These are phyloP conservation scores for Saxicola maurus DNA, from an alignment of 2,797 vertebrate species.

Conservation along the genomic window DNA sequence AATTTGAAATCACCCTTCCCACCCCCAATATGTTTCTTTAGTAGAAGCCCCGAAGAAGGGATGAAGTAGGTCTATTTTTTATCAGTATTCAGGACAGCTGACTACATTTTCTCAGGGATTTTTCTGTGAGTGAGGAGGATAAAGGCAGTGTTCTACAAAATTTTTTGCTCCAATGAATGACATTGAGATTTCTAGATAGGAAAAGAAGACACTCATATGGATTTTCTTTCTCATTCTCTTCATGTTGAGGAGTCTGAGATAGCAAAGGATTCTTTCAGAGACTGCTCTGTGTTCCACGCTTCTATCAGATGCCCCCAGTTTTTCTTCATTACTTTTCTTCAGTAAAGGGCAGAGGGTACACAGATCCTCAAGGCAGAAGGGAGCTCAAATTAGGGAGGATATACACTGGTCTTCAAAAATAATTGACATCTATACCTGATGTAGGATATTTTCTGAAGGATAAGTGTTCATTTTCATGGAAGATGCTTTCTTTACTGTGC, in stretches of 20 bases:
- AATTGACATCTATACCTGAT: neutral
- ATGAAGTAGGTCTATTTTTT: neutral
- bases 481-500: neutral
- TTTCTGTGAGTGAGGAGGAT: neutral
- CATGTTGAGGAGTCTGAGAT: neutral
- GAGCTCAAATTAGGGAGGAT: neutral
- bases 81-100: neutral
- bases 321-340: neutral
- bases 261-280: neutral
- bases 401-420: neutral
- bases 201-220: neutral
- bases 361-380: neutral
- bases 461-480: neutral
- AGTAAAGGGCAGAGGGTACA: neutral
- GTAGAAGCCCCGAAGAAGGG: neutral
- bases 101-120: neutral
- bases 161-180: neutral
- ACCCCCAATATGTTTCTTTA: neutral
- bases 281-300: neutral
- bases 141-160: neutral
- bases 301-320: neutral
- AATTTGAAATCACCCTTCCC: neutral
- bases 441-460: neutral
- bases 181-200: neutral
- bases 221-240: constrained; percentile 23